These are phyloP conservation scores for Dolichopus griseipennis DNA, from an alignment of 2,888 invertebrate genomes.

Conservation along the genomic window DNA sequence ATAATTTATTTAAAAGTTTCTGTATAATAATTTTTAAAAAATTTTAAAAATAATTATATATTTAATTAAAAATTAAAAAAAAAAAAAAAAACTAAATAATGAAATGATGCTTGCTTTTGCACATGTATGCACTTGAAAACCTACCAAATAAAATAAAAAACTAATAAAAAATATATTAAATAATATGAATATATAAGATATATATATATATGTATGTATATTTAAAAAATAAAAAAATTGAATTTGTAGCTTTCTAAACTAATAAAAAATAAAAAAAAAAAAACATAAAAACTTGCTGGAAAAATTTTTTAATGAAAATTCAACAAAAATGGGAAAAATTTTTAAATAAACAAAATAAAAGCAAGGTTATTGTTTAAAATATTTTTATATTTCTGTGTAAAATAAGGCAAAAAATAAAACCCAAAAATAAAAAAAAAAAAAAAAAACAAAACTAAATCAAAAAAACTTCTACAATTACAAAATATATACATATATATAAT, in stretches of 20 bases:
- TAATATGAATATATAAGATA: no score
- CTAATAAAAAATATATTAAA: not conserved
- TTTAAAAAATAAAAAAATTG: not conserved
- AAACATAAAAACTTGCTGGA: no score
- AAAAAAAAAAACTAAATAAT: not conserved
- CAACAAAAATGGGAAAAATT: not conserved
- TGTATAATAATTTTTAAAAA: not conserved
- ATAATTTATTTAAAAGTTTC: not conserved
- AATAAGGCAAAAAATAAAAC: constrained; percentile 13
- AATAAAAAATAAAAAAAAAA: constrained; percentile 13
- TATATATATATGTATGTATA: not conserved
- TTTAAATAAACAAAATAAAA: constrained; percentile 11
- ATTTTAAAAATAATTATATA: no score
- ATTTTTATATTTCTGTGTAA: constrained; percentile 22
- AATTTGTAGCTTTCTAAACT: not conserved
- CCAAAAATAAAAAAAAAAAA: constrained; percentile 6
- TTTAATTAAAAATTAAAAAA: not conserved
- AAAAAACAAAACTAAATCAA: constrained; percentile 8
- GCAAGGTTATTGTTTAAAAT: constrained; percentile 18
- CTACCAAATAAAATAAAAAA: not conserved
- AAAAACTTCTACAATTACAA: no score
- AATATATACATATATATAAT: no score
- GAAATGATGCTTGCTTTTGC: constrained; percentile 7
- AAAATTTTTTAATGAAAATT: not conserved
- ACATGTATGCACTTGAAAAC: not conserved